These are phyloP conservation scores for Mareca penelope DNA, from an alignment of 2,797 vertebrate species.

Conservation along the genomic window DNA sequence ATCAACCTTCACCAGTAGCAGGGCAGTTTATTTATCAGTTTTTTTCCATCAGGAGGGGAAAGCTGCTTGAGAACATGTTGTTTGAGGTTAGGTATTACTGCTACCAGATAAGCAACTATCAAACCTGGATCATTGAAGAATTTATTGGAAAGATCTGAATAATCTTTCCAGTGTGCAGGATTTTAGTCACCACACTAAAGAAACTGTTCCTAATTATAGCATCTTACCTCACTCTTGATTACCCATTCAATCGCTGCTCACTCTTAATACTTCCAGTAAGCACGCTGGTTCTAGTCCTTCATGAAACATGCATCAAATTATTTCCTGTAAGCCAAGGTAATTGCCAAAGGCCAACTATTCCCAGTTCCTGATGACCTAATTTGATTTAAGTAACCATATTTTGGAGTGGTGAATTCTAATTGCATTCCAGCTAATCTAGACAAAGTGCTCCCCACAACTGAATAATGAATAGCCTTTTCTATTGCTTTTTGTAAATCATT, in stretches of 20 bases:
- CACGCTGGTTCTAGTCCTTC: background rate
- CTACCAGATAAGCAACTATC: background rate
- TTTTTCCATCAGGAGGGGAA: background rate
- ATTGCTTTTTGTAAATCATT: background rate
- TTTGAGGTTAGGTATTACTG: background rate
- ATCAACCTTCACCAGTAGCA: background rate
- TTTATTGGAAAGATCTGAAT: background rate
- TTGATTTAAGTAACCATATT: background rate
- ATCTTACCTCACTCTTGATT: background rate
- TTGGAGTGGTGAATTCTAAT: background rate
- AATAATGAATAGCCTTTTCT: background rate
- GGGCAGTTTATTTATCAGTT: background rate
- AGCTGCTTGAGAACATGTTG: background rate
- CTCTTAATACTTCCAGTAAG: background rate
- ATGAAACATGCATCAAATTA: background rate
- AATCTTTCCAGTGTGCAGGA: background rate
- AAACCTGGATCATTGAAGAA: background rate
- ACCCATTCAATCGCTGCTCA: background rate
- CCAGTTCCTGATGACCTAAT: background rate
- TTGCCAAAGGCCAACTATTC: background rate
- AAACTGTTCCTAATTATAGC: background rate
- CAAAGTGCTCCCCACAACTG: background rate
- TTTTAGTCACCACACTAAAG: background rate
- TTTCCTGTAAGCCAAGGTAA: background rate
- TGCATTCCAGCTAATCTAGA: background rate